phyloP scores from a whole-genome alignment of 2,113 vertebrate genomes.

The Platanista minor region DNA sequence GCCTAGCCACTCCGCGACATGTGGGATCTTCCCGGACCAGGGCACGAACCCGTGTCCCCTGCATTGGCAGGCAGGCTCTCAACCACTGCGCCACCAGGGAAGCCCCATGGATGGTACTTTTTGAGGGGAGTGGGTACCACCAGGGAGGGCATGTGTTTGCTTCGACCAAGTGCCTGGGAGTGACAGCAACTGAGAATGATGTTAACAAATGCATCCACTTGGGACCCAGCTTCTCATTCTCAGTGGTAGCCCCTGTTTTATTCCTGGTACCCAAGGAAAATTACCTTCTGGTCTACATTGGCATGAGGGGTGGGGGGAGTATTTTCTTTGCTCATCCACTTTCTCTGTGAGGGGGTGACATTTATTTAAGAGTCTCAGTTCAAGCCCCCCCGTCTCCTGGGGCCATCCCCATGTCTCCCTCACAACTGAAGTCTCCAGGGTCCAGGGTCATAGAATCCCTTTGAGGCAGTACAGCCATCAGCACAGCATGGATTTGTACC shows the following conservation, averaged over 20 bases:
- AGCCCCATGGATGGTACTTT: accelerated
- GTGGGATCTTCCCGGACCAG: no score
- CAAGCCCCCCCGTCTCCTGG: not conserved
- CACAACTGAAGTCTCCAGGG: accelerated
- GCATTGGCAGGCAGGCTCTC: no score
- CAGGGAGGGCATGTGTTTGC: accelerated
- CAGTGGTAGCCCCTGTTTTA: accelerated
- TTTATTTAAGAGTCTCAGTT: accelerated
- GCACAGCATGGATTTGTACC: accelerated
- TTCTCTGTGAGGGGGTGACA: accelerated
- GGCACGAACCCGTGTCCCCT: no score
- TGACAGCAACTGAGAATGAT: accelerated
- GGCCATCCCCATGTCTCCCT: accelerated
- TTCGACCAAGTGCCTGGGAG: accelerated
- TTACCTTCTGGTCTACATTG: no score
- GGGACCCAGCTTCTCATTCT: accelerated
- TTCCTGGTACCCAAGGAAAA: accelerated
- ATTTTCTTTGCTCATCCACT: accelerated
- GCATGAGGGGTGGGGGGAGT: not conserved
- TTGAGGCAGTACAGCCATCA: accelerated
- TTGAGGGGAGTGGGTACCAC: accelerated
- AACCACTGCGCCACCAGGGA: no score
- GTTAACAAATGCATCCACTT: accelerated
- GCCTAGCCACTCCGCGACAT: no score
- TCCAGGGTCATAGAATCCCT: accelerated